phyloP scores from a whole-genome alignment of 2,888 invertebrate species.

The Epistrophella euchroma region DNA sequence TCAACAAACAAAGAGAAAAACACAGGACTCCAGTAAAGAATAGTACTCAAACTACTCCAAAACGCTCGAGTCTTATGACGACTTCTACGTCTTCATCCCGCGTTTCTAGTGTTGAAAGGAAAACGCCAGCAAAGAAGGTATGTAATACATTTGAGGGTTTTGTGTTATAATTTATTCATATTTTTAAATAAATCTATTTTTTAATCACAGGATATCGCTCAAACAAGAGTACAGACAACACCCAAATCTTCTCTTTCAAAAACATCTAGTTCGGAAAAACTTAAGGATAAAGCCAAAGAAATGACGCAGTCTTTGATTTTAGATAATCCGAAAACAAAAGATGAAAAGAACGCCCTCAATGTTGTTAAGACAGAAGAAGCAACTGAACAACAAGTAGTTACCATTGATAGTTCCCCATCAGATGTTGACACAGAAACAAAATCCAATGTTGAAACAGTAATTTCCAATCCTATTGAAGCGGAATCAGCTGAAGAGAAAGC shows the following conservation, averaged over 20 bases:
- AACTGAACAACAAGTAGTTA: slow-evolving; percentile 42
- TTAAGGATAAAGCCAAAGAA: slow-evolving; percentile 78
- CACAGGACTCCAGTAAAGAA: slow-evolving; percentile 84
- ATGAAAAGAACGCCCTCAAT: slow-evolving; percentile 83
- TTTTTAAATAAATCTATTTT: neutral
- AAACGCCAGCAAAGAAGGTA: slow-evolving; percentile 81
- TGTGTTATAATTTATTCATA: neutral
- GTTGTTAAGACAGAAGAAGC: slow-evolving; percentile 81
- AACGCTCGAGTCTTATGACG: slow-evolving; percentile 82
- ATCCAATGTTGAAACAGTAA: slow-evolving; percentile 54
- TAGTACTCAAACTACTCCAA: slow-evolving; percentile 83
- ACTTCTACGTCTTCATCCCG: slow-evolving; percentile 82
- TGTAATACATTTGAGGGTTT: slow-evolving; percentile 8
- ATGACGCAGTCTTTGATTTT: slow-evolving; percentile 68
- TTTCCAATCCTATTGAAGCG: slow-evolving; percentile 53
- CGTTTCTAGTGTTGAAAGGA: slow-evolving; percentile 81
- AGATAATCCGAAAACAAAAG: slow-evolving; percentile 82
- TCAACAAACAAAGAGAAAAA: slow-evolving; percentile 83
- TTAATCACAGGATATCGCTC: slow-evolving; percentile 75
- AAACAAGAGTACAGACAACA: slow-evolving; percentile 79
- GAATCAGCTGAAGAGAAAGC: slow-evolving; percentile 81
- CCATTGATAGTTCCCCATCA: slow-evolving; percentile 56
- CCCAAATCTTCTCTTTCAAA: slow-evolving; percentile 78
- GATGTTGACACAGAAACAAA: slow-evolving; percentile 64
- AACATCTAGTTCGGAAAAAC: slow-evolving; percentile 78